Evolutionary conservation across 2,113 vertebrate species (phyloP).

Genomic region (Montifringilla adamsi): DNA sequence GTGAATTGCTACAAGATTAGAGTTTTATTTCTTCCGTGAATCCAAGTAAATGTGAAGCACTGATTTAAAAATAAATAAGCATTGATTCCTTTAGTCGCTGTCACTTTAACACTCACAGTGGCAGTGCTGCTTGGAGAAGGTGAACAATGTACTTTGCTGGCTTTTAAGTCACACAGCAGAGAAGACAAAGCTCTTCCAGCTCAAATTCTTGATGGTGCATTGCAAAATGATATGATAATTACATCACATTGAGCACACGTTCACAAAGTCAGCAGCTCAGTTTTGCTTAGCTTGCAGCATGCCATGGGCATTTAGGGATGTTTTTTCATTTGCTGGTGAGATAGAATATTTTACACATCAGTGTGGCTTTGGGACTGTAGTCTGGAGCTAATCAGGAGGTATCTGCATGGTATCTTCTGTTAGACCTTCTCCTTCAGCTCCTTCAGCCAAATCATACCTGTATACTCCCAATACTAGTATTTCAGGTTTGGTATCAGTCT

Average conservation of each 20-base stretch:
- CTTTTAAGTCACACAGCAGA: not conserved
- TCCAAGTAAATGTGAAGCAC: not conserved
- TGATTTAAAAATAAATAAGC: not conserved
- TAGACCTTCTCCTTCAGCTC: not conserved
- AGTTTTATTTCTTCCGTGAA: not conserved
- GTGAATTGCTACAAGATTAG: not conserved
- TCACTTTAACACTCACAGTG: not conserved
- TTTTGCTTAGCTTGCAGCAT: not conserved
- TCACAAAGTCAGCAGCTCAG: not conserved
- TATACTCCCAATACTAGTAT: not conserved
- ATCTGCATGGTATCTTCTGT: not conserved
- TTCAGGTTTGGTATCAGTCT: not conserved
- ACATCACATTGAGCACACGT: not conserved
- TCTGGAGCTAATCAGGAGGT: not conserved
- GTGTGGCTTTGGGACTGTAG: not conserved
- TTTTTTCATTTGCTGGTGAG: not conserved
- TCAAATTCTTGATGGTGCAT: not conserved
- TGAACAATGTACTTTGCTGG: not conserved
- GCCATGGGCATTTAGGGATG: not conserved
- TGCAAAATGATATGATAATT: slow-evolving; percentile 32
- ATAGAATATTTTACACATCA: slow-evolving; percentile 29
- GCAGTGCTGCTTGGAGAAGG: not conserved
- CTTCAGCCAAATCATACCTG: not conserved
- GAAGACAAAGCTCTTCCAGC: not conserved
- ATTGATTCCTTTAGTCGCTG: not conserved